Percentiles rank a stretch among this genome's conserved stretches.
phyloP scores from a whole-genome alignment of 2,888 invertebrate species.

The Nebria salina region DNA sequence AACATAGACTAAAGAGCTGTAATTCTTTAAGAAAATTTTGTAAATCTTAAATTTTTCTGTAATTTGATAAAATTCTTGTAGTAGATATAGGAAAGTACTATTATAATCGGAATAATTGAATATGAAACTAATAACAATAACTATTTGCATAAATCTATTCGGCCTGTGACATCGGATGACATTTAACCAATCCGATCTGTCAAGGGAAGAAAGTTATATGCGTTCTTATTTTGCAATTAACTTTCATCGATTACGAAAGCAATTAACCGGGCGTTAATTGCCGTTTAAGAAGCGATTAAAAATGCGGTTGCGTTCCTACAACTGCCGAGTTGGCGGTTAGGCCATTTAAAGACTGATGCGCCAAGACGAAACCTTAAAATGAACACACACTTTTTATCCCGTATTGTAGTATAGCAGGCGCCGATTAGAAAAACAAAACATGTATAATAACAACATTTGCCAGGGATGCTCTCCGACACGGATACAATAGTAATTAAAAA shows the following conservation, averaged over 20 bases:
- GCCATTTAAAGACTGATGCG: constrained; percentile 16
- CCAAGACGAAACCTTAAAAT: not conserved
- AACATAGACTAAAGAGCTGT: too few relatives aligned
- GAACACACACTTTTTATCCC: not conserved
- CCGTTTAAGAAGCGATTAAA: constrained; percentile 25
- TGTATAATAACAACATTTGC: constrained; percentile 2
- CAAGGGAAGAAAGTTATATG: constrained; percentile 17
- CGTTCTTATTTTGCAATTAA: constrained; percentile 40
- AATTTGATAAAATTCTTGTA: too few relatives aligned
- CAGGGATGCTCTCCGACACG: not conserved
- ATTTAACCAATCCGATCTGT: constrained; percentile 7
- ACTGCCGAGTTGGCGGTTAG: constrained; percentile 7
- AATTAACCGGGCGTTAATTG: constrained; percentile 45
- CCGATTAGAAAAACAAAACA: constrained; percentile 13
- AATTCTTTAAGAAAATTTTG: too few relatives aligned
- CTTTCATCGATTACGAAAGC: constrained; percentile 41
- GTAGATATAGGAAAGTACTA: too few relatives aligned
- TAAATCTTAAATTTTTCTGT: too few relatives aligned
- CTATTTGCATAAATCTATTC: constrained; percentile 6
- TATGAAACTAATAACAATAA: not conserved
- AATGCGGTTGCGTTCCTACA: constrained; percentile 14
- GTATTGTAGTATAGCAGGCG: not conserved
- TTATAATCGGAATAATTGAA: not conserved
- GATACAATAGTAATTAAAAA: constrained; percentile 2
- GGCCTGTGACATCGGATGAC: not conserved